phyloP scores from a whole-genome alignment of 2,888 invertebrate genomes.

The Dicyrtoma fusca region DNA sequence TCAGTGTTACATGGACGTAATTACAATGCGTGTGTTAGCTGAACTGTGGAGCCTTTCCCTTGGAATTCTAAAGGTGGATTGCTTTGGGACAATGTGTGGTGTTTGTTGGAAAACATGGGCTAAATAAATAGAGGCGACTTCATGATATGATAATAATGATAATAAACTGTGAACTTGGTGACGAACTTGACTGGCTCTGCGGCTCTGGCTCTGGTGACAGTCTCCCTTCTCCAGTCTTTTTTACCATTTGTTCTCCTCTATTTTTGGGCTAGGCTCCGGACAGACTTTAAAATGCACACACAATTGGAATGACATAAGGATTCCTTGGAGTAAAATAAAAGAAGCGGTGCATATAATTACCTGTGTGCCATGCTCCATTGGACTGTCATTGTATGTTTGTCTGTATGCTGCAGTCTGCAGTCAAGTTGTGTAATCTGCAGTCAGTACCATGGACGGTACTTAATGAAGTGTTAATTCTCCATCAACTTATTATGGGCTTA shows the following conservation, averaged over 20 bases:
- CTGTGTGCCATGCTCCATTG: too few species aligned
- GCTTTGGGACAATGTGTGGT: too few species aligned
- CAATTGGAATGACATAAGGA: not conserved
- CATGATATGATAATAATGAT: conserved; percentile 37
- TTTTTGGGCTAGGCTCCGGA: not conserved
- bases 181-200: not conserved
- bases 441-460: too few species aligned
- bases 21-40: too few species aligned
- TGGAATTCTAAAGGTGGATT: not conserved
- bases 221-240: not conserved
- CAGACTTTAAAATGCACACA: not conserved
- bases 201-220: conserved; percentile 3
- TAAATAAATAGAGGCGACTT: conserved; percentile 34
- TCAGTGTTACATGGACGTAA: too few species aligned
- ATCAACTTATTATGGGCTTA: too few species aligned
- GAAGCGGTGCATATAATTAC: too few species aligned
- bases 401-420: too few species aligned
- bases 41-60: not conserved
- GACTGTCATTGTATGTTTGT: too few species aligned
- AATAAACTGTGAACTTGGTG: conserved; percentile 8
- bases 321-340: too few species aligned
- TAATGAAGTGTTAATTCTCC: too few species aligned
- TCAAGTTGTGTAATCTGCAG: too few species aligned
- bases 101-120: conserved; percentile 17
- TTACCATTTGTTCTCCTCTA: not conserved